These are phyloP conservation scores for Bujurquina vittata DNA, from an alignment of 2,113 vertebrate species.

Conservation along the genomic window DNA sequence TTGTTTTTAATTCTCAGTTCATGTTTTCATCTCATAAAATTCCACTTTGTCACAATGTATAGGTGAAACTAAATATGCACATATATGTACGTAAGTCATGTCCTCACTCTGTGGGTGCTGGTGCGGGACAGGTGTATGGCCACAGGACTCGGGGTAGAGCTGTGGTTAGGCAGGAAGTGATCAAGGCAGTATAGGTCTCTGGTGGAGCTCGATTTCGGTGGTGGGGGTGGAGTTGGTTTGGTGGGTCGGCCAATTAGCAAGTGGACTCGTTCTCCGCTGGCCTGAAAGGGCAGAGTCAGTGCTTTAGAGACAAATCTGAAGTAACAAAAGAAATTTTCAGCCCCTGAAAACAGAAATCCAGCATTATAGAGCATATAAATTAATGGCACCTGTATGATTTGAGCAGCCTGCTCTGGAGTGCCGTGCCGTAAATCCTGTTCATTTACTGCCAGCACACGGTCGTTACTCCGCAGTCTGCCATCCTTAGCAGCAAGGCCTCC, in stretches of 20 bases:
- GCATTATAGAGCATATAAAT: background rate
- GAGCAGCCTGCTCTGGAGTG: conserved; percentile 94
- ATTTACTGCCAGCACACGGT: conserved; percentile 93
- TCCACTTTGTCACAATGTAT: background rate
- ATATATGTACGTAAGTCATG: background rate
- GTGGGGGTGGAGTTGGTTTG: conserved; percentile 84
- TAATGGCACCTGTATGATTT: conserved; percentile 93
- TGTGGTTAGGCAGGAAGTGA: conserved; percentile 87
- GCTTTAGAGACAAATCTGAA: background rate
- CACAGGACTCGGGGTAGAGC: conserved; percentile 82
- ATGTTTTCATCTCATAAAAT: background rate
- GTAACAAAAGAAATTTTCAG: background rate
- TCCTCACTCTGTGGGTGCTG: conserved; percentile 80
- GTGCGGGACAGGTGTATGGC: conserved; percentile 74
- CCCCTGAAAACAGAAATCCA: background rate
- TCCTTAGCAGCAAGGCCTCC: conserved; percentile 95
- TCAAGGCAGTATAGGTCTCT: conserved; percentile 87
- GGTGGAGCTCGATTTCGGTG: conserved; percentile 80
- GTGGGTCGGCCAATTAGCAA: conserved; percentile 87
- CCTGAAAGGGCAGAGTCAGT: conserved; percentile 76
- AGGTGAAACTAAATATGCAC: background rate
- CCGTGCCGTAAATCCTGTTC: conserved; percentile 94
- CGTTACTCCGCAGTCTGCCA: conserved; percentile 90
- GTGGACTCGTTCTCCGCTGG: conserved; percentile 94
- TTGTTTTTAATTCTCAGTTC: background rate